These are phyloP conservation scores for Micoletzkya japonica DNA, from an alignment of 2,888 invertebrate species.

Conservation along the genomic window DNA sequence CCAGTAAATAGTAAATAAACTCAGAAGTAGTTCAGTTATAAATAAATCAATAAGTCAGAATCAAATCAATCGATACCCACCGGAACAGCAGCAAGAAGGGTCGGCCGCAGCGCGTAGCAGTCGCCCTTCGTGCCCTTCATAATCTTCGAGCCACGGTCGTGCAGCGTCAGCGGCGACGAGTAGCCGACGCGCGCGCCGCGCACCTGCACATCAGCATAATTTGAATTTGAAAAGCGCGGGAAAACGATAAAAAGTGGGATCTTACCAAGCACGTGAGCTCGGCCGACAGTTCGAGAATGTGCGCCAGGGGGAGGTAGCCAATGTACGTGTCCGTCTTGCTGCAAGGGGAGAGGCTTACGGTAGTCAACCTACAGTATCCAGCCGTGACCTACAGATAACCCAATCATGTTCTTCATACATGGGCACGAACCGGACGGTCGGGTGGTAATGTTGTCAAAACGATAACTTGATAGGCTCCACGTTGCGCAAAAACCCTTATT, in stretches of 20 bases:
- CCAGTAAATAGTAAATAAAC: too few species aligned
- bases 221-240: background rate
- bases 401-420: too few species aligned
- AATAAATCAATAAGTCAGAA: too few species aligned
- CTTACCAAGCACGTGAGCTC: conserved; percentile 66
- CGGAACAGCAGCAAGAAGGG: conserved; percentile 92
- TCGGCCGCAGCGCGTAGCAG: conserved; percentile 84
- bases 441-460: too few species aligned
- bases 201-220: conserved; percentile 2
- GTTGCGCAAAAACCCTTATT: too few species aligned
- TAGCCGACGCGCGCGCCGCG: conserved; percentile 78
- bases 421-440: too few species aligned
- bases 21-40: background rate
- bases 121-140: conserved; percentile 91
- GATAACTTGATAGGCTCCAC: too few species aligned
- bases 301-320: conserved; percentile 92
- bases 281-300: conserved; percentile 90
- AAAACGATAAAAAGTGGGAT: background rate
- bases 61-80: conserved; percentile 68
- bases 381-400: background rate
- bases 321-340: conserved; percentile 77
- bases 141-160: conserved; percentile 80
- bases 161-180: conserved; percentile 83
- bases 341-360: background rate
- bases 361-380: background rate